Conservation (phyloP, 2,113 vertebrate genomes). For the human (Homo sapiens) region DNA sequence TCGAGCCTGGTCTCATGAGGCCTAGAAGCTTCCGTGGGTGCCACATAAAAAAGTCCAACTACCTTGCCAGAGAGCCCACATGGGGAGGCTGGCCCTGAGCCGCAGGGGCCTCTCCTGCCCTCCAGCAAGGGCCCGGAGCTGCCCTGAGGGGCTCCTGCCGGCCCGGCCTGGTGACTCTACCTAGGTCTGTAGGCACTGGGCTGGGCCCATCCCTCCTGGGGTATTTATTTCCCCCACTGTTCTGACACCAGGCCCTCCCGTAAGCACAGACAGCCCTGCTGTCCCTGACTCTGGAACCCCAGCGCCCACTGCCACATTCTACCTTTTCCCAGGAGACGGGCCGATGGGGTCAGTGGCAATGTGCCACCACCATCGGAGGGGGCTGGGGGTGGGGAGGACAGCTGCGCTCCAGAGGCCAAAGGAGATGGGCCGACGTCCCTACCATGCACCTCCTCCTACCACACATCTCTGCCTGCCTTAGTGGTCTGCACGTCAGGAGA, state of each 20-base stretch:
- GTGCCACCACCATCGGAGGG: not conserved
- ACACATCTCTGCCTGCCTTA: not conserved
- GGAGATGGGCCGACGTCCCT: not conserved
- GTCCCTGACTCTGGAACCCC: not conserved
- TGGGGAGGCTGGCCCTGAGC: not conserved
- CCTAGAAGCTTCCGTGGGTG: not conserved
- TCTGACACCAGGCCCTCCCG: not conserved
- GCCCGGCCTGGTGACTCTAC: not conserved
- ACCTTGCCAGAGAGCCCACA: not conserved
- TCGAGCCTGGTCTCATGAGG: not conserved
- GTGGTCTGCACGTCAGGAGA: not conserved
- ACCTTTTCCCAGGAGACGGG: not conserved
- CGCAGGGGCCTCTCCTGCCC: not conserved
- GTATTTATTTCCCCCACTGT: not conserved
- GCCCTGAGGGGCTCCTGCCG: not conserved
- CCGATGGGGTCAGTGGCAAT: not conserved
- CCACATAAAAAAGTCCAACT: not conserved
- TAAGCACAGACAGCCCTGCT: not conserved
- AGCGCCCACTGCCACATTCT: not conserved
- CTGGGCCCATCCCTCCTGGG: not conserved
- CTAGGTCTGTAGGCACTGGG: not conserved
- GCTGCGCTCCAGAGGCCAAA: not conserved
- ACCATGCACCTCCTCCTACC: fast-evolving
- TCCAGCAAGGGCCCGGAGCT: not conserved
- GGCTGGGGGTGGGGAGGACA: not conserved